Evolutionary conservation across 2,888 invertebrate species (phyloP).

Genomic region (Cynaeus angustus): DNA sequence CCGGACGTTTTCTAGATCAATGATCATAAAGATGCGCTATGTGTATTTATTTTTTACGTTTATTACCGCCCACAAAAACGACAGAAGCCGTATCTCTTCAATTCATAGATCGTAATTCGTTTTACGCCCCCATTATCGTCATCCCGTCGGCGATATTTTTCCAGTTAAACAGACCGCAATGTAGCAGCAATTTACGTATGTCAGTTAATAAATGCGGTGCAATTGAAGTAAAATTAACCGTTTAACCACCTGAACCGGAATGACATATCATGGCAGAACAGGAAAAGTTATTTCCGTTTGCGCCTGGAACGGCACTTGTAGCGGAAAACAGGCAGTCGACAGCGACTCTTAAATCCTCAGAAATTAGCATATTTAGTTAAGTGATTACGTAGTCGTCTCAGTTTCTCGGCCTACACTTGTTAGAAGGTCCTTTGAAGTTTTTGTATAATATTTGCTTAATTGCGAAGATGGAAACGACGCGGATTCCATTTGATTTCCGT

Average conservation of each 20-base stretch:
- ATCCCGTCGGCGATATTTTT: constrained; percentile 35
- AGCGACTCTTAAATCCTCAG: constrained; percentile 57
- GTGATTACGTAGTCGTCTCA: constrained; percentile 52
- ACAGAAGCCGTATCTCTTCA: constrained; percentile 43
- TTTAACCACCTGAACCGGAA: constrained; percentile 57
- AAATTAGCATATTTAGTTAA: constrained; percentile 59
- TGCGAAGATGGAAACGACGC: constrained; percentile 43
- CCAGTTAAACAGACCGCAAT: constrained; percentile 34
- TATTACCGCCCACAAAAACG: constrained; percentile 40
- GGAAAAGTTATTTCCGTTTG: constrained; percentile 59
- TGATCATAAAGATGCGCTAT: constrained; percentile 37
- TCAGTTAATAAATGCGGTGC: constrained; percentile 35
- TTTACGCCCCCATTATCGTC: constrained; percentile 39
- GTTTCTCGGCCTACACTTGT: constrained; percentile 34
- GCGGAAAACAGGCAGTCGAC: constrained; percentile 57
- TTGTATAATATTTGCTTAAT: constrained; percentile 52
- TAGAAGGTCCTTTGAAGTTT: constrained; percentile 53
- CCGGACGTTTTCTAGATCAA: constrained; percentile 31
- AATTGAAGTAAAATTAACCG: constrained; percentile 51
- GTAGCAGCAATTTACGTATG: constrained; percentile 25
- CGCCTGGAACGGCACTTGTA: constrained; percentile 56
- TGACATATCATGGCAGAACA: constrained; percentile 55
- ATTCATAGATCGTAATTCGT: constrained; percentile 45
- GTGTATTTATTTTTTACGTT: constrained; percentile 47
- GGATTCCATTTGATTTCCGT: constrained; percentile 43